Base-by-base conservation (phyloP, 2,797 vertebrate genomes). In the Taeniopygia guttata region DNA sequence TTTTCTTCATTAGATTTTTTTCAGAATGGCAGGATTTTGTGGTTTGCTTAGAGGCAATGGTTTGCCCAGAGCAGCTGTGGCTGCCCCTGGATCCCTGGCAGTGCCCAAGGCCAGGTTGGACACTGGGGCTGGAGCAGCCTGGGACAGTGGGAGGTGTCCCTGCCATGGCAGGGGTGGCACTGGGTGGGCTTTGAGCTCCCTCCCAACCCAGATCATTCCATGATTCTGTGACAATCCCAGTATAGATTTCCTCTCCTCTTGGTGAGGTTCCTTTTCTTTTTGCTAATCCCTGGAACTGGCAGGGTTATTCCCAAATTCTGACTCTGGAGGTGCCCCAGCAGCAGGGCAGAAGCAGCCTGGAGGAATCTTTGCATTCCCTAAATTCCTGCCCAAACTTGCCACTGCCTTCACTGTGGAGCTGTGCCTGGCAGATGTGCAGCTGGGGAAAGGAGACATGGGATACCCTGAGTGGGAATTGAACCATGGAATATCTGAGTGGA, bases 131-230 rank as follows among this genome's bases (percentile, higher is more conserved):
- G 5, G 81, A 66, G 30, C 70, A 43, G 5, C 70, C 70, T 75
- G 83, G 63, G 5, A 9, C 32, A 30, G 34, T 25, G 66, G 74
- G 0, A 79, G 27, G 17, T n/a, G 68, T 52, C 60, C 85, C 76
- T 79, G 56, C 66, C 75, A 17, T 17, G 75, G 43, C 67, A 5
- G 51, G 32, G 51, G 2, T 48, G 74, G 36, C 2, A 13, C 6
- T 32, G 36, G 43, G 0, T 23, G 60, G 60, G 3, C 0, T 1
- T 23, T 51, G 0, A 13, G 11, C 7, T n/a, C 22, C 22, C 2
- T 58, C 1, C 66, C 32, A 29, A 7, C 11, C 22, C 45, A 58
- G 38, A 4, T 8, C 43, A 56, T 27, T 27, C 82, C 13, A 4
- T 3, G 21, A 18, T 27, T 40, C 43, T 32, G 15, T 49, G 43